Evolutionary conservation across 1,140 invertebrate species (phyloP).

Genomic region (Zaprionus africanus): DNA sequence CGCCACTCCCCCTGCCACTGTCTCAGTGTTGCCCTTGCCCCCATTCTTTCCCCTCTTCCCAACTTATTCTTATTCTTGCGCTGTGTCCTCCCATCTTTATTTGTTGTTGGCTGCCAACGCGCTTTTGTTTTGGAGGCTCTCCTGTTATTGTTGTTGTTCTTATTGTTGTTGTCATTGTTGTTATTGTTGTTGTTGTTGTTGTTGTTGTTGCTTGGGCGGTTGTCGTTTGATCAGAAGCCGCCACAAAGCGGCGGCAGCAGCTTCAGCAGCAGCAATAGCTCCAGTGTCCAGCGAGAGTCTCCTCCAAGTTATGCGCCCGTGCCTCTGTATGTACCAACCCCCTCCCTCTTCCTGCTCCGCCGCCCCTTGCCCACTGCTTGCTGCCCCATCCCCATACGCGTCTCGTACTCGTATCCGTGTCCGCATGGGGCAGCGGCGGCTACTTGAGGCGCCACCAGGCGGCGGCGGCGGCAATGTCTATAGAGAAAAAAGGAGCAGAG

Average conservation of each 20-base stretch:
- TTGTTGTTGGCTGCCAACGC: slow-evolving; percentile 67
- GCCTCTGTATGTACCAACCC: slow-evolving; percentile 3
- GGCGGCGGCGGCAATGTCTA: slow-evolving; percentile 50
- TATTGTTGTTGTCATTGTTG: slow-evolving; percentile 48
- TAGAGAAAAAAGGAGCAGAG: slow-evolving; percentile 30
- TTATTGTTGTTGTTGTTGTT: slow-evolving; percentile 43
- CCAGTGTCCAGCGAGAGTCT: slow-evolving; percentile 19
- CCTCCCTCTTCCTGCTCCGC: background rate
- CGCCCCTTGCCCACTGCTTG: background rate
- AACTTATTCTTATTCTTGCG: slow-evolving; percentile 4
- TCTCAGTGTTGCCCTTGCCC: slow-evolving; percentile 1
- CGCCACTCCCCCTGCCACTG: background rate
- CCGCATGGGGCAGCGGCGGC: slow-evolving; percentile 52
- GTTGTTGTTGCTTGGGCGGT: slow-evolving; percentile 48
- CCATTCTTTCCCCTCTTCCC: background rate
- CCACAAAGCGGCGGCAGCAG: slow-evolving; percentile 32
- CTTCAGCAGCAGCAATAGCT: slow-evolving; percentile 6
- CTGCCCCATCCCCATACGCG: background rate
- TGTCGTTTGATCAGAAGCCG: slow-evolving; percentile 76
- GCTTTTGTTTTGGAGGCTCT: slow-evolving; percentile 67
- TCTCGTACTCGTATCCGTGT: slow-evolving; percentile 22
- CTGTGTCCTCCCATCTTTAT: slow-evolving; percentile 18
- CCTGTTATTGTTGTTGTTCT: slow-evolving; percentile 42
- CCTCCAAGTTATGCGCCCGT: slow-evolving; percentile 46
- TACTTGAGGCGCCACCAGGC: slow-evolving; percentile 78